Evolutionary conservation across 2,113 vertebrate genomes (phyloP), one percentile per base, ranked within the genome.

Genomic region (Lipophrys pholis): DNA sequence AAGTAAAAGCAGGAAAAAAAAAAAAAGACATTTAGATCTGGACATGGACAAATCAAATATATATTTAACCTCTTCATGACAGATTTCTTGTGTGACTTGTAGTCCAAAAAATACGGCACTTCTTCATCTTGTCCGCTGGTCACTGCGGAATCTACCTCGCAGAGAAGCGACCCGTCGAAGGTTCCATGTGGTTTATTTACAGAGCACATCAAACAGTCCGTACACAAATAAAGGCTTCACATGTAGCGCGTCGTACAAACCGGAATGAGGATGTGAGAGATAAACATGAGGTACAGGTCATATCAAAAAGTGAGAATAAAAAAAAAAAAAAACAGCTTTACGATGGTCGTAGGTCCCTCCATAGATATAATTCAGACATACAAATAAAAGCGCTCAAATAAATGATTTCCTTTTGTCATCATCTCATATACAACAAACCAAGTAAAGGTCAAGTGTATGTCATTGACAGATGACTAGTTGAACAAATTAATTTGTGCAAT

Each of bases 111-210:
- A 30, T 30, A 30, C 21, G 21, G 21, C 4, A 30, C 21, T 30
- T 30, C 21, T 30, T 30, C 21, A 30, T 30, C 21, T 30, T 30
- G 21, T 30, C 21, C 4, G 21, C 21, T 30, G 21, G 21, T 30
- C 21, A 30, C 21, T 30, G 21, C 21, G 2, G 21, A 30, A 30
- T 30, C 21, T 30, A 30, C 21, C 21, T 30, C 21, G 21, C 21
- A 30, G 21, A 30, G 21, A 30, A 30, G 21, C 4, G 21, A 30
- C 21, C 21, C 21, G 4, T 30, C 52, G 72, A 51, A 48, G 62
- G 54, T 86, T 83, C 72, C 11, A 54, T 80, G 73, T 69, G 38
- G 57, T 89, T 92, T 92, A 91, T 91, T 91, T 90, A 91, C 87
- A 90, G 35, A 76, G 81, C 56, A 81, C 35, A 79, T 77, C 73